Conservation (phyloP, 2,888 invertebrate species). For the Lithosia quadra region DNA sequence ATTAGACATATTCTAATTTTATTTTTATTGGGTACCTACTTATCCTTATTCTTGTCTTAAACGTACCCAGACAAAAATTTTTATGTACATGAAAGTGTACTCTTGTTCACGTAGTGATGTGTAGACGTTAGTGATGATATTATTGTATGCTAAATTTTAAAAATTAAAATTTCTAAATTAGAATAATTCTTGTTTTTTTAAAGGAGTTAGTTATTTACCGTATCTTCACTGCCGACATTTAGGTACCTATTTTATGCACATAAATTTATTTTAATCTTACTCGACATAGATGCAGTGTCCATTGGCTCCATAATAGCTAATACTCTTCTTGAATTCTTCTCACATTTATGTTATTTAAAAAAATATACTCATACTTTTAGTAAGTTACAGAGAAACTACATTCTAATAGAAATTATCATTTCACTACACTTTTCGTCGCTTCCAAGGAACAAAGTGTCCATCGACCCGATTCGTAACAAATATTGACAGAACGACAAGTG, state of each 20-base stretch:
- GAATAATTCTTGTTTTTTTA: not conserved
- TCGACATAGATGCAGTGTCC: conserved; percentile 60
- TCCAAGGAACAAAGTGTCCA: conserved; percentile 49
- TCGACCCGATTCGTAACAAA: conserved; percentile 62
- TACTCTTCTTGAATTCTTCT: conserved; percentile 29
- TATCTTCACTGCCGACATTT: not conserved
- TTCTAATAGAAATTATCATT: conserved; percentile 31
- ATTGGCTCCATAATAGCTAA: conserved; percentile 58
- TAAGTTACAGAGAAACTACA: conserved; percentile 21
- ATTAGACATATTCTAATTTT: no score
- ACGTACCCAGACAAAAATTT: no score
- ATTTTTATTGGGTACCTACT: no score
- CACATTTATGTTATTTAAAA: conserved; percentile 10
- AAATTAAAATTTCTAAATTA: no score
- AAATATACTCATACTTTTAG: conserved; percentile 13
- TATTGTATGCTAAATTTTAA: not conserved
- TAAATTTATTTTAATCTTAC: conserved; percentile 58
- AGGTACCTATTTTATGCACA: not conserved
- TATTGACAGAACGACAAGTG: conserved; percentile 67
- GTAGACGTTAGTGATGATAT: no score
- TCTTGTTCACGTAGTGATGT: no score
- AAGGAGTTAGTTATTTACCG: not conserved
- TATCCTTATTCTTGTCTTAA: no score
- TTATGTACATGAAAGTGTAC: no score
- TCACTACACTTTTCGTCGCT: conserved; percentile 47